Evolutionary conservation across 2,113 vertebrate genomes (phyloP).

Genomic region (Ceyx cyanopectus): DNA sequence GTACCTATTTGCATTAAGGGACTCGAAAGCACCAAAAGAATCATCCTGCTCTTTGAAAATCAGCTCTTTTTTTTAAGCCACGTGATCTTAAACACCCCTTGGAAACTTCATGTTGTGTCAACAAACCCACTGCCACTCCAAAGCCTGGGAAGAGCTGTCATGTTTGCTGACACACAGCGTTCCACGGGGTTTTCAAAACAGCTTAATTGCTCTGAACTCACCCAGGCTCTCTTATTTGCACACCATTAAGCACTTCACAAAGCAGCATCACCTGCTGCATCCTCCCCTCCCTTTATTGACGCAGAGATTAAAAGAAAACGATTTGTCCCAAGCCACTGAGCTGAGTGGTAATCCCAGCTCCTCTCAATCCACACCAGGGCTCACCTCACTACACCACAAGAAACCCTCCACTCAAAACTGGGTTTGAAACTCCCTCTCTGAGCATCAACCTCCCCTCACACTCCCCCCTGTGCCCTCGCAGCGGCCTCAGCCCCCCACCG

Average conservation of each 20-base stretch:
- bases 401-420: neutral
- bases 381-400: neutral
- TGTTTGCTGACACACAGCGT: neutral
- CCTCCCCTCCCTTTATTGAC: neutral
- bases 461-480: rapidly evolving
- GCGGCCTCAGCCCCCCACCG: too few species aligned
- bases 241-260: neutral
- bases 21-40: rapidly evolving
- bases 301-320: neutral
- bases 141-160: neutral
- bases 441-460: rapidly evolving
- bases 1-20: neutral
- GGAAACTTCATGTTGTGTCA: neutral
- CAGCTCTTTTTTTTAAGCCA: neutral
- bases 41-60: neutral
- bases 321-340: neutral
- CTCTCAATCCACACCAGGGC: neutral
- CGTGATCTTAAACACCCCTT: neutral
- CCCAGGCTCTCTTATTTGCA: conserved; percentile 19
- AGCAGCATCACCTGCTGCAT: neutral
- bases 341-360: neutral
- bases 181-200: neutral
- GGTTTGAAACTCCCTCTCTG: rapidly evolving
- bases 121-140: neutral
- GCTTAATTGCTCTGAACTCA: neutral